Percentiles rank a stretch among this genome's conserved stretches.
phyloP scores from a whole-genome alignment of 2,888 invertebrate species.

The Dicranocentrus wangi region DNA sequence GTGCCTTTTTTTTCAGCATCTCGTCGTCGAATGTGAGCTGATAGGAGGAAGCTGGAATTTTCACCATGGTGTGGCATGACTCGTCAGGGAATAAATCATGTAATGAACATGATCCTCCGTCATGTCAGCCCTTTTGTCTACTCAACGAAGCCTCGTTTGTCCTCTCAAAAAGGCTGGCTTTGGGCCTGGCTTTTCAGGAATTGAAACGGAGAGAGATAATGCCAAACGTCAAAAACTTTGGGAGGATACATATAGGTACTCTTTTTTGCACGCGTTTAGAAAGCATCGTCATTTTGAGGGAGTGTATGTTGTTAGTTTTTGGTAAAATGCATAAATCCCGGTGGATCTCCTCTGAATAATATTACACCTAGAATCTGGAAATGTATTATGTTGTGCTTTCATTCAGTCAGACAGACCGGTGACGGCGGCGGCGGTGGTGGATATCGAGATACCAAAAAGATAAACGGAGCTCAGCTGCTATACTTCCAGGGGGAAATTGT shows the following conservation, averaged over 20 bases:
- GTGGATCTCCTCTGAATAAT: too few relatives aligned
- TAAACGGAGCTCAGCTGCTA: neutral
- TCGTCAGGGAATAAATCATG: slow-evolving; percentile 56
- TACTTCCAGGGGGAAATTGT: too few relatives aligned
- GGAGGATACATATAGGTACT: too few relatives aligned
- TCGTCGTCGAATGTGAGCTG: neutral
- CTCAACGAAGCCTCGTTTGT: too few relatives aligned
- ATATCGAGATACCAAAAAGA: neutral
- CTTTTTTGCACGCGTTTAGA: neutral
- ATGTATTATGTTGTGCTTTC: too few relatives aligned
- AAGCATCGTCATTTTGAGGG: neutral
- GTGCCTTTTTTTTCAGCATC: neutral
- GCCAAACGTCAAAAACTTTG: too few relatives aligned
- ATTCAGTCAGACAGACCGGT: too few relatives aligned
- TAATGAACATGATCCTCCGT: slow-evolving; percentile 48
- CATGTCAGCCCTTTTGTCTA: slow-evolving; percentile 15
- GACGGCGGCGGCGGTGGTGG: too few relatives aligned
- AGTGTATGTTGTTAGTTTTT: too few relatives aligned
- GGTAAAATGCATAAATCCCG: slow-evolving; percentile 49
- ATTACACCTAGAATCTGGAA: too few relatives aligned
- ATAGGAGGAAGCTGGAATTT: slow-evolving; percentile 32
- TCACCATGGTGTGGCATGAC: slow-evolving; percentile 28
- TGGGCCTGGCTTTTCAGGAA: neutral
- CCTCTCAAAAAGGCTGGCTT: neutral
- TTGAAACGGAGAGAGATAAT: neutral